A percentile compares a stretch with the other conserved stretches of the same genome.
Evolutionary conservation across 2,113 vertebrate species (phyloP).

Genomic region (Cyprinodon variegatus): DNA sequence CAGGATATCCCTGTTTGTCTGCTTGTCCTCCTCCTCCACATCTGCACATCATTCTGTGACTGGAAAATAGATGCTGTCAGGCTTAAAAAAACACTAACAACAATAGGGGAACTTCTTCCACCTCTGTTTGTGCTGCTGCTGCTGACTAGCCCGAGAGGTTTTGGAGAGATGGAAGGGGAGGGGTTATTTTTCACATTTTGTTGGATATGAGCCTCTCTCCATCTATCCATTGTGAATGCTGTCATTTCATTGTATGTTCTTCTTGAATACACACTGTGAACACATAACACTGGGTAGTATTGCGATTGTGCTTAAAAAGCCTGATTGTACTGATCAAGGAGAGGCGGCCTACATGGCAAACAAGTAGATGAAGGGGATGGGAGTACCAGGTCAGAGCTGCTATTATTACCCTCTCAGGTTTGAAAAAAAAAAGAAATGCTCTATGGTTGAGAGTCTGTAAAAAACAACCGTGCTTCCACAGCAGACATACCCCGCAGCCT

Average conservation of each 20-base stretch:
- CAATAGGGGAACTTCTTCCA: constrained; percentile 45
- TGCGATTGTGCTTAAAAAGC: constrained; percentile 40
- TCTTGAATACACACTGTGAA: constrained; percentile 21
- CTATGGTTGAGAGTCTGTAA: constrained; percentile 26
- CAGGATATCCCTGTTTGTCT: constrained; percentile 19
- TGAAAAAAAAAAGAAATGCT: constrained; percentile 54
- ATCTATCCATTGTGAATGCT: constrained; percentile 38
- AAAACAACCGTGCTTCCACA: constrained; percentile 30
- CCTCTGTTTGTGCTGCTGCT: constrained; percentile 37
- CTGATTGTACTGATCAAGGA: constrained; percentile 52
- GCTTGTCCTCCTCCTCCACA: constrained; percentile 29
- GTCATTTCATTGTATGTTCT: constrained; percentile 34
- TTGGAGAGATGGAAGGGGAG: constrained; percentile 16
- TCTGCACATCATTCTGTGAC: constrained; percentile 27
- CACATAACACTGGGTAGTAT: constrained; percentile 30
- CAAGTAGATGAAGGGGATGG: constrained; percentile 23
- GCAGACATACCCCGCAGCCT: constrained; percentile 57
- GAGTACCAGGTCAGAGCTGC: constrained; percentile 27
- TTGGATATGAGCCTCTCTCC: constrained; percentile 34
- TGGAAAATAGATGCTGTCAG: constrained; percentile 54
- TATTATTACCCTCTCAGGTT: constrained; percentile 66
- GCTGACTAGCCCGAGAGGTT: constrained; percentile 24
- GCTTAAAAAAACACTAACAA: constrained; percentile 66
- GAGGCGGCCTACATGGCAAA: constrained; percentile 34
- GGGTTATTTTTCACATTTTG: constrained; percentile 58